Conservation (phyloP, 2,797 vertebrate genomes). For the Cuculus canorus region DNA sequence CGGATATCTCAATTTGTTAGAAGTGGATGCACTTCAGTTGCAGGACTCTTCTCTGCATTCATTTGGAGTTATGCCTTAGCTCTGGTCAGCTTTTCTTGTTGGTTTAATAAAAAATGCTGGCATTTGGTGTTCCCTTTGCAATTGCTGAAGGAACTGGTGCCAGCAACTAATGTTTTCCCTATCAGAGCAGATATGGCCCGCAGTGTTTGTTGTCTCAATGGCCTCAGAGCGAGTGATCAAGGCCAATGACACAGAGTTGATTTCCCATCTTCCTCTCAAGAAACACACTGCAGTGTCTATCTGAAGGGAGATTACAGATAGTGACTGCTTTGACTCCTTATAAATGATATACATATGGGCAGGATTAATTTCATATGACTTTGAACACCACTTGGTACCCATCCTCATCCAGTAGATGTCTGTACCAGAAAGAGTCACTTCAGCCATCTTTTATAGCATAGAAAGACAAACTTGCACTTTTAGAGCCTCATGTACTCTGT, state of each 20-base stretch:
- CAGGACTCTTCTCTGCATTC: not conserved
- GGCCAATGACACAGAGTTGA: conserved; percentile 39
- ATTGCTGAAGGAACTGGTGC: conserved; percentile 15
- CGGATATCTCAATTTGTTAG: not conserved
- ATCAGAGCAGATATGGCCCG: conserved; percentile 42
- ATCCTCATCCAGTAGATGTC: not conserved
- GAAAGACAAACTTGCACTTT: not conserved
- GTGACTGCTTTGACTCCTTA: not conserved
- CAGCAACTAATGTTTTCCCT: conserved; percentile 40
- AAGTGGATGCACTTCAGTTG: not conserved
- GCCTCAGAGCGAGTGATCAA: conserved; percentile 35
- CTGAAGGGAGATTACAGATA: not conserved
- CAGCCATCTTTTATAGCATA: not conserved
- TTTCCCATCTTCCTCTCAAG: not conserved
- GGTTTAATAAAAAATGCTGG: conserved; percentile 21
- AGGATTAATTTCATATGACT: not conserved
- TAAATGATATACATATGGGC: not conserved
- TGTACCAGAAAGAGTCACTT: not conserved
- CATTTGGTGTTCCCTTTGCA: conserved; percentile 12
- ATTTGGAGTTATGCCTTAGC: not conserved
- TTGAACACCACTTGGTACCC: not conserved
- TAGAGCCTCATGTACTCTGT: not conserved
- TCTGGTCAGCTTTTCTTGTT: not conserved
- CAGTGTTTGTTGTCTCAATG: conserved; percentile 45
- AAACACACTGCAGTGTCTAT: not conserved